Percentiles rank a stretch among this genome's conserved stretches.
These are phyloP conservation scores for Piscicola geometra DNA, from an alignment of 2,888 invertebrate genomes.

Conservation along the genomic window DNA sequence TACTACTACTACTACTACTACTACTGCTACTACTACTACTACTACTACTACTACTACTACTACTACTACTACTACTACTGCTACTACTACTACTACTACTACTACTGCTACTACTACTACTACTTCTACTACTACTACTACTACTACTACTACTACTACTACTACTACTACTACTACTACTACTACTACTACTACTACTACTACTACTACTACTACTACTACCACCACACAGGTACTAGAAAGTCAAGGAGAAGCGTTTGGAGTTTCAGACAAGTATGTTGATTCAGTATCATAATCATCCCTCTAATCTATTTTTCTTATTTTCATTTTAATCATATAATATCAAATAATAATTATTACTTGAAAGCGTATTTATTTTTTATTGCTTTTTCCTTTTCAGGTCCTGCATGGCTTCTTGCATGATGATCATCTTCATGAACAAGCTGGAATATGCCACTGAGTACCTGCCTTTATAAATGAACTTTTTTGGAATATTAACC, in stretches of 20 bases:
- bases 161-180: no score
- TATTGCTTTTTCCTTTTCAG: conserved; percentile 42
- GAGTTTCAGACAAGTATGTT: conserved; percentile 81
- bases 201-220: conserved; percentile 4
- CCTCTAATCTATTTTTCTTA: background rate
- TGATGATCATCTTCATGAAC: conserved; percentile 55
- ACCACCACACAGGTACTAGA: conserved; percentile 61
- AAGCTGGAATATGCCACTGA: conserved; percentile 58
- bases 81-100: conserved; percentile 16
- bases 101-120: conserved; percentile 14
- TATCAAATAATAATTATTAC: background rate
- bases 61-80: conserved; percentile 9
- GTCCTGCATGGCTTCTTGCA: conserved; percentile 56
- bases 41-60: conserved; percentile 17
- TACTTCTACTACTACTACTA: background rate
- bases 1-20: conserved; percentile 1
- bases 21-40: conserved; percentile 10
- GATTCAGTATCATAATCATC: background rate
- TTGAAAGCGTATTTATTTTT: background rate
- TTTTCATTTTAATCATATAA: background rate
- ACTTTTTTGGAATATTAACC: background rate
- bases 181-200: background rate
- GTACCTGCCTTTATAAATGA: conserved; percentile 44
- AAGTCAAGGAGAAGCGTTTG: conserved; percentile 78
- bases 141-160: no score